Evolutionary conservation across 2,797 vertebrate species (phyloP).

Genomic region (Diplodus puntazzo): DNA sequence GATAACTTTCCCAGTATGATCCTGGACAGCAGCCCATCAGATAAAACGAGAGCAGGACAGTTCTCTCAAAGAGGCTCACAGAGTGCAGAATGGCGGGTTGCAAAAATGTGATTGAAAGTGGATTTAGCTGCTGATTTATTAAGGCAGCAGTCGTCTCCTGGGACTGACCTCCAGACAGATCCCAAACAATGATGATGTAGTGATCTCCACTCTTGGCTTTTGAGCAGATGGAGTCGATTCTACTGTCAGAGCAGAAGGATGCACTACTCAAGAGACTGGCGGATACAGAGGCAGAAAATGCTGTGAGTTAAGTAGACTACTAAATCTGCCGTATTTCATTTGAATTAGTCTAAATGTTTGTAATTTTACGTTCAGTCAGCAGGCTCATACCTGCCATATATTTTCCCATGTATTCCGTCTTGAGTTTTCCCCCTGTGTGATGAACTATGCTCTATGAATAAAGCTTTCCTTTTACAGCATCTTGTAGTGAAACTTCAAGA

Average conservation of each 20-base stretch:
- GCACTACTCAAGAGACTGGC: slow-evolving; percentile 87
- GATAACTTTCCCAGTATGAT: no score
- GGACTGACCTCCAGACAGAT: background rate
- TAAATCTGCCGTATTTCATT: background rate
- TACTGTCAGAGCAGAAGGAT: slow-evolving; percentile 87
- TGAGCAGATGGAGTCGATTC: slow-evolving; percentile 84
- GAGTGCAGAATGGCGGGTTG: no score
- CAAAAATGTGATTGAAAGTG: no score
- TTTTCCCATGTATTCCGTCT: background rate
- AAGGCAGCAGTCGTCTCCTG: background rate
- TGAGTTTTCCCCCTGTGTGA: background rate
- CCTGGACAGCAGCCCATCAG: no score
- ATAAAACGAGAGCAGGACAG: no score
- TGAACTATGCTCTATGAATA: background rate
- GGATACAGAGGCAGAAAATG: slow-evolving; percentile 89
- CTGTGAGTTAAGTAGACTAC: slow-evolving; percentile 75
- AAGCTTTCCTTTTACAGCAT: slow-evolving; percentile 80
- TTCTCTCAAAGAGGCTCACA: no score
- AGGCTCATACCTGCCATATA: background rate
- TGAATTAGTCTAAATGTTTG: background rate
- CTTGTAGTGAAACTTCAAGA: slow-evolving; percentile 89
- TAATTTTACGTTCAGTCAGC: background rate
- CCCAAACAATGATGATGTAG: no score
- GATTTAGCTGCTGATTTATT: no score
- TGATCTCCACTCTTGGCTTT: background rate